Evolutionary conservation across 2,888 invertebrate genomes (phyloP).

Genomic region (Piscicola geometra): DNA sequence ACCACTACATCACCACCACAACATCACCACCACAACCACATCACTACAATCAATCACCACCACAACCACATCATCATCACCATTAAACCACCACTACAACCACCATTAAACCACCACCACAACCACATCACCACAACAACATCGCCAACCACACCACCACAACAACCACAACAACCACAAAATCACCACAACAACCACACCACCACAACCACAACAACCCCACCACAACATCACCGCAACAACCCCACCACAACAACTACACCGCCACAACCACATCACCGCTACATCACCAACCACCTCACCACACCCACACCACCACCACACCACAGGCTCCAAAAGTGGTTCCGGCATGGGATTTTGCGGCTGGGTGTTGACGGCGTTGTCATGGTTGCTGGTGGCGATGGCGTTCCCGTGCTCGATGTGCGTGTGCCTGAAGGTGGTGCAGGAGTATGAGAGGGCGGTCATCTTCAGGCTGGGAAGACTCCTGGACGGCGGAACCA

Average conservation of each 20-base stretch:
- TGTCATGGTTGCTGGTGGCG: constrained; percentile 77
- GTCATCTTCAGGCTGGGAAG: constrained; percentile 89
- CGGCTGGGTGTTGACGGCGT: constrained; percentile 72
- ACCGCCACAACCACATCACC: not conserved
- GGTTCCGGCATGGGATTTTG: constrained; percentile 58
- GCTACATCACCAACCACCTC: not conserved
- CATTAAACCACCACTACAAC: constrained; percentile 1
- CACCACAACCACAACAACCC: not conserved
- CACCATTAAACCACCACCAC: not conserved
- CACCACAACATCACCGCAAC: not conserved
- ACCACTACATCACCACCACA: not conserved
- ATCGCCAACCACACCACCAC: not conserved
- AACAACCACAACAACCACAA: not conserved
- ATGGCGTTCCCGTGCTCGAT: constrained; percentile 69
- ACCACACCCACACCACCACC: not conserved
- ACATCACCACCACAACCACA: not conserved
- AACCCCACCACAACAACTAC: not conserved
- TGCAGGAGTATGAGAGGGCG: constrained; percentile 90
- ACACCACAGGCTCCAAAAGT: constrained; percentile 24
- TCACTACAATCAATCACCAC: not conserved
- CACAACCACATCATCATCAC: not conserved
- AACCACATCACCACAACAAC: not conserved
- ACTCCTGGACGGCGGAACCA: constrained; percentile 81
- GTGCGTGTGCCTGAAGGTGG: constrained; percentile 60
- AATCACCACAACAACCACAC: not conserved